These are phyloP conservation scores for Myotis daubentonii DNA, from an alignment of 2,797 vertebrate species.

Conservation along the genomic window DNA sequence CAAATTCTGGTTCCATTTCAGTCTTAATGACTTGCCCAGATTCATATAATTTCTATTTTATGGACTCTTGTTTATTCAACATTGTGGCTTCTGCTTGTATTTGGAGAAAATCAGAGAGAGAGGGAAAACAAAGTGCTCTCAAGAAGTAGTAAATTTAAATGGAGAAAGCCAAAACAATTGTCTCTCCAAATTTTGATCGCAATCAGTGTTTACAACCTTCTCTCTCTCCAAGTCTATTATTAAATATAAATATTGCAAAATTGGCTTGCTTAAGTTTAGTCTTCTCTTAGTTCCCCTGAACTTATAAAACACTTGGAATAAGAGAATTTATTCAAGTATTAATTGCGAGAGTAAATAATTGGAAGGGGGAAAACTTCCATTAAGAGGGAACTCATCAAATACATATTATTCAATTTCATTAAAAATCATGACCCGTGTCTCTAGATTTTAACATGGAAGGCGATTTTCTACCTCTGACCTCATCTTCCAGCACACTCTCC, in stretches of 20 bases:
- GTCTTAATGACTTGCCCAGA: background rate
- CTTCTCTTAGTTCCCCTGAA: background rate
- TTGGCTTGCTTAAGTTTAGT: background rate
- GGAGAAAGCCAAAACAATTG: background rate
- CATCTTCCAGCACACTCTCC: background rate
- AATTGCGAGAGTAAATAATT: background rate
- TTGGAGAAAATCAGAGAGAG: background rate
- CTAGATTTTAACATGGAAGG: background rate
- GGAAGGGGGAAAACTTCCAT: background rate
- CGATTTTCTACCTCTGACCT: background rate
- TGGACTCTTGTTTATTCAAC: background rate
- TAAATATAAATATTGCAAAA: slow-evolving; percentile 27
- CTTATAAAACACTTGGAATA: background rate
- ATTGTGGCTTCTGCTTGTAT: background rate
- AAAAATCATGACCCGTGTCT: background rate
- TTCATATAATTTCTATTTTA: background rate
- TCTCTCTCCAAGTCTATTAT: background rate
- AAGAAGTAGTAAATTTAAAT: background rate
- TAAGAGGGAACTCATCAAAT: background rate
- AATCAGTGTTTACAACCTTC: background rate
- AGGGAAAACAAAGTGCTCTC: background rate
- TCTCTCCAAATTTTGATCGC: background rate
- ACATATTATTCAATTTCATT: background rate
- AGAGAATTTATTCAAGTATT: background rate
- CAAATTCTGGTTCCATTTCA: slow-evolving; percentile 30